A percentile compares a stretch with the other conserved stretches of the same genome.
phyloP scores from a whole-genome alignment of 2,888 invertebrate species.

The Miltochrista miniata region DNA sequence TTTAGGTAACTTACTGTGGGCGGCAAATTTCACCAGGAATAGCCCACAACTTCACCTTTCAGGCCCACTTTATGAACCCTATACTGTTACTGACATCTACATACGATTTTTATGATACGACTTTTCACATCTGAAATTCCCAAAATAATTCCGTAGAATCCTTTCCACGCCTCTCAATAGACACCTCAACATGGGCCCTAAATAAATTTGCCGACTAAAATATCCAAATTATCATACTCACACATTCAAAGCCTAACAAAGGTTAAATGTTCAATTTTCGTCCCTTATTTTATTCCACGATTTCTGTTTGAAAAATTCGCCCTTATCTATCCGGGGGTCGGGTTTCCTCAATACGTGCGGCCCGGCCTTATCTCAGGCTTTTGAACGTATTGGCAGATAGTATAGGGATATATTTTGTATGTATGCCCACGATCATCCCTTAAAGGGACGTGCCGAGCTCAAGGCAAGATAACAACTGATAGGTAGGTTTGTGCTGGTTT shows the following conservation, averaged over 20 bases:
- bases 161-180: not conserved
- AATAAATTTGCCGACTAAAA: not conserved
- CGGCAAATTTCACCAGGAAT: too few species aligned
- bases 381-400: conserved; percentile 4
- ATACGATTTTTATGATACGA: too few species aligned
- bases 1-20: too few species aligned
- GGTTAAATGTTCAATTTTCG: conserved; percentile 4
- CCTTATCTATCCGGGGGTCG: conserved; percentile 7
- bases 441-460: conserved; percentile 3
- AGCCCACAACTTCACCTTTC: too few species aligned
- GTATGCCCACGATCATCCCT: conserved; percentile 3
- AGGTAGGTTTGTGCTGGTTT: conserved; percentile 1
- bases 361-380: conserved; percentile 9
- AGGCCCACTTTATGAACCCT: too few species aligned
- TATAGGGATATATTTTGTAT: conserved; percentile 3
- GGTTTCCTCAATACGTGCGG: conserved; percentile 14
- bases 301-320: conserved; percentile 9
- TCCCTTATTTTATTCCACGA: conserved; percentile 1
- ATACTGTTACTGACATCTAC: too few species aligned
- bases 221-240: not conserved
- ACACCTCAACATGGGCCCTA: not conserved
- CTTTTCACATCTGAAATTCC: too few species aligned
- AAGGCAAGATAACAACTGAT: conserved; percentile 2
- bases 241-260: conserved; percentile 1
- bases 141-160: too few species aligned